Conservation (phyloP, 2,888 invertebrate genomes). For the Amblyjoppa fuscipennis region DNA sequence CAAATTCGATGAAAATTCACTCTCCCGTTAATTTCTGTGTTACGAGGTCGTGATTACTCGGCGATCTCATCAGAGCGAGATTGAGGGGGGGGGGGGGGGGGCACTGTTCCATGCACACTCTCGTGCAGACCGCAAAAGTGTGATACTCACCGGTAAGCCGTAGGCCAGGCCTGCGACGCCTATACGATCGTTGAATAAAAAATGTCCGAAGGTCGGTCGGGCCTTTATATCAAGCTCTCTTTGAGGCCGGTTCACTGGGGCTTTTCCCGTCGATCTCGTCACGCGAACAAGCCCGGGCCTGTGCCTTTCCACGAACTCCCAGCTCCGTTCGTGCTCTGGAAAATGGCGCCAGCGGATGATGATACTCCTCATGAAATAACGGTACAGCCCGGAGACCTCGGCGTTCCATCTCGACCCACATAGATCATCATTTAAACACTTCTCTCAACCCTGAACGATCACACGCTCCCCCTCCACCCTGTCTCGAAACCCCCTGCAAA, state of each 20-base stretch:
- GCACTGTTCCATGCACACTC: not conserved
- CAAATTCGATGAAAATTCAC: not conserved
- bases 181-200: conserved; percentile 51
- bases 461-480: not conserved
- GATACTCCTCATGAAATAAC: conserved; percentile 19
- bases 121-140: conserved; percentile 20
- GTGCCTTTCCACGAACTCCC: conserved; percentile 23
- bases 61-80: not conserved
- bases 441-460: conserved; percentile 26
- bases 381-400: not conserved
- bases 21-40: not conserved
- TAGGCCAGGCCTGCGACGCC: not conserved
- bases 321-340: too few relatives aligned
- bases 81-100: not conserved
- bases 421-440: conserved; percentile 1
- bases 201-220: conserved; percentile 66
- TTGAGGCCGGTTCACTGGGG: conserved; percentile 66
- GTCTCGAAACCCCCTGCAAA: not conserved
- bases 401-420: not conserved
- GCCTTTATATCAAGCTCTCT: conserved; percentile 66
- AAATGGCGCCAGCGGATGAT: not conserved
- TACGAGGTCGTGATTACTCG: conserved; percentile 14
- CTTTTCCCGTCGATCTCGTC: conserved; percentile 57
- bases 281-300: conserved; percentile 41
- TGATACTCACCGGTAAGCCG: not conserved